These are phyloP conservation scores for Orius insidiosus DNA, from an alignment of 1,140 invertebrate species.

Conservation along the genomic window DNA sequence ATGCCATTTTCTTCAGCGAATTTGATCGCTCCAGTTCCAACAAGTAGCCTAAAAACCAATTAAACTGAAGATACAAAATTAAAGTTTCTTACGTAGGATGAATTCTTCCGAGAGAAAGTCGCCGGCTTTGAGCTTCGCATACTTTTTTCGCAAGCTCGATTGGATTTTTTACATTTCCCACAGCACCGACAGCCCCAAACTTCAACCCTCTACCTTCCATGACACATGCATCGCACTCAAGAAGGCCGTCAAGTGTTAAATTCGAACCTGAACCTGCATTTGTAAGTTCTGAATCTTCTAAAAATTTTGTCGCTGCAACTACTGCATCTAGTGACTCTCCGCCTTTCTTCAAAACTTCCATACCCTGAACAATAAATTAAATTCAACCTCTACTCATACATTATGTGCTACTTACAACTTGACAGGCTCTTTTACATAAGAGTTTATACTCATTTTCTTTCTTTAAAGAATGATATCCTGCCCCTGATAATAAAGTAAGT, in stretches of 20 bases:
- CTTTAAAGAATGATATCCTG: conserved; percentile 45
- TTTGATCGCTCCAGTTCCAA: conserved; percentile 56
- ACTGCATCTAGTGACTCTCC: conserved; percentile 59
- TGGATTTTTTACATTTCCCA: conserved; percentile 66
- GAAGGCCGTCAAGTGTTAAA: conserved; percentile 61
- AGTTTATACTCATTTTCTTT: conserved; percentile 45
- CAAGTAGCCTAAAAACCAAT: conserved; percentile 37
- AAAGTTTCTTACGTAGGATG: conserved; percentile 33
- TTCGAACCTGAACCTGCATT: conserved; percentile 91
- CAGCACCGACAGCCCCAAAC: conserved; percentile 73
- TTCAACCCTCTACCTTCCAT: conserved; percentile 70
- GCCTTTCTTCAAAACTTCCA: conserved; percentile 42
- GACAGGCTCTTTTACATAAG: conserved; percentile 54
- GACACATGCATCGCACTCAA: conserved; percentile 84
- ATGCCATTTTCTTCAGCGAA: conserved; percentile 63
- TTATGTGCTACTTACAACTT: conserved; percentile 29
- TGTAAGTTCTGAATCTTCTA: conserved; percentile 74
- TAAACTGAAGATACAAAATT: conserved; percentile 1
- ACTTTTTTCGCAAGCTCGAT: conserved; percentile 54
- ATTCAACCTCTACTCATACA: conserved; percentile 7
- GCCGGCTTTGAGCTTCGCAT: conserved; percentile 47
- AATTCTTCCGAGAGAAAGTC: conserved; percentile 48
- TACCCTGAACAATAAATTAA: conserved; percentile 30
- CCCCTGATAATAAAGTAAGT: conserved; percentile 33
- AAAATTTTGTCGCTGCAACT: conserved; percentile 49